These are phyloP conservation scores for Lacerta bilineata DNA, from an alignment of 2,797 vertebrate species.

Conservation along the genomic window DNA sequence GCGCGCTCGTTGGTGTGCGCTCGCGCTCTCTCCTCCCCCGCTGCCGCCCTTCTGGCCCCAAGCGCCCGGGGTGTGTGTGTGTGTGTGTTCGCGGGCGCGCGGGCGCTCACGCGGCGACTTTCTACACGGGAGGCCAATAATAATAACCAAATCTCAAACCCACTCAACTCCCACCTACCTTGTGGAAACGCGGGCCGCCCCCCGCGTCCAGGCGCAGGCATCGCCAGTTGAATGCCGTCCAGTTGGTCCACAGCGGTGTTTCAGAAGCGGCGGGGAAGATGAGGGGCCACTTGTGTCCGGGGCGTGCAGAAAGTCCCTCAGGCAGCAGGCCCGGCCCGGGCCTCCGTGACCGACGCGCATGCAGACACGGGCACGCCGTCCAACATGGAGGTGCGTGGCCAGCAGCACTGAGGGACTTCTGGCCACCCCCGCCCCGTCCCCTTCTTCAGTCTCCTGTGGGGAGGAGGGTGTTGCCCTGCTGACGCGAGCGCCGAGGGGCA, in stretches of 20 bases:
- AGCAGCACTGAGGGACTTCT: no score
- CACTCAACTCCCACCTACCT: not conserved
- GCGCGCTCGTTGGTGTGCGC: not conserved
- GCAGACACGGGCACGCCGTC: not conserved
- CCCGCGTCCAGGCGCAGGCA: not conserved
- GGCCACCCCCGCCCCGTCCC: no score
- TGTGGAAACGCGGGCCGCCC: constrained; percentile 48
- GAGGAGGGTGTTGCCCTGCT: not conserved
- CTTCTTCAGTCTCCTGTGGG: not conserved
- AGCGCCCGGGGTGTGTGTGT: constrained; percentile 37
- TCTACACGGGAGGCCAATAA: constrained; percentile 37
- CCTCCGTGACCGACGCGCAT: not conserved
- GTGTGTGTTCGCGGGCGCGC: not conserved
- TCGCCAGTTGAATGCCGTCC: not conserved
- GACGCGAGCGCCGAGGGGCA: not conserved
- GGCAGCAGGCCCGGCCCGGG: not conserved
- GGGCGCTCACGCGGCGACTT: constrained; percentile 31
- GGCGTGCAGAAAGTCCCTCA: not conserved
- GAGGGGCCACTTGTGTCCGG: not conserved
- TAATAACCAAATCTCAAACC: no score
- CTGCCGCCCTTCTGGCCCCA: constrained; percentile 5
- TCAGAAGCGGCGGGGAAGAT: not conserved
- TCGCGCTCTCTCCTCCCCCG: constrained; percentile 12
- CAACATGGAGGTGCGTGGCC: not conserved
- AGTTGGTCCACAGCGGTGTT: not conserved